phyloP scores from a whole-genome alignment of 2,113 vertebrate species.

The Arizona elegans region DNA sequence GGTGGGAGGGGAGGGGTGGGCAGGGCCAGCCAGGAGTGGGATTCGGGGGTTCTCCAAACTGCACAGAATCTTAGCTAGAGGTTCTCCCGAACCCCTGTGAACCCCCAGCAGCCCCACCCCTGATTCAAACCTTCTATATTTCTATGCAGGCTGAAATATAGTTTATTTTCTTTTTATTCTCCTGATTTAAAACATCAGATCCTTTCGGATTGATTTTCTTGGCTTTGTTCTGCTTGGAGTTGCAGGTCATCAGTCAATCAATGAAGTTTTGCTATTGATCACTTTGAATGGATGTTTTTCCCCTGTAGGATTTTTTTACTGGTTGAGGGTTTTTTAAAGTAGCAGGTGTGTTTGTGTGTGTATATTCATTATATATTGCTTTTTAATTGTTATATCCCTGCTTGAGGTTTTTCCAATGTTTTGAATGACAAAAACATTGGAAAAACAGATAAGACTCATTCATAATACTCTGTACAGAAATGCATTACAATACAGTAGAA shows the following conservation, averaged over 20 bases:
- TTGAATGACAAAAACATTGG: not conserved
- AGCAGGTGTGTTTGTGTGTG: not conserved
- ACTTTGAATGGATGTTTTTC: not conserved
- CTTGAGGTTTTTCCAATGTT: not conserved
- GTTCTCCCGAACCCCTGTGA: too few species aligned
- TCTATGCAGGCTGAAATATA: accelerated
- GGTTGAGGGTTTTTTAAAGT: not conserved
- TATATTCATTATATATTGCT: not conserved
- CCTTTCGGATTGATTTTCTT: not conserved
- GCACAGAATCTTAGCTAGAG: too few species aligned
- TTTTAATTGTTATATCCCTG: not conserved
- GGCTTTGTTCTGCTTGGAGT: not conserved
- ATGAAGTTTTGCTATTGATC: not conserved
- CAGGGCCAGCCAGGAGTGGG: too few species aligned
- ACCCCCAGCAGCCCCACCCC: too few species aligned
- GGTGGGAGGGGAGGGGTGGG: too few species aligned
- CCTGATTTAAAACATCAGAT: not conserved
- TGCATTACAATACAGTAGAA: not conserved
- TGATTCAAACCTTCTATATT: too few species aligned
- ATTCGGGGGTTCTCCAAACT: too few species aligned
- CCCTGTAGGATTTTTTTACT: not conserved
- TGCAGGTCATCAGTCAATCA: not conserved
- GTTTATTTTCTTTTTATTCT: constrained; percentile 5
- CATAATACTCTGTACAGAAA: not conserved
- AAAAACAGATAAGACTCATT: not conserved